A percentile compares a stretch with the other conserved stretches of the same genome.
Conservation (phyloP, 1,140 invertebrate genomes). For the Eubasilissa regina region DNA sequence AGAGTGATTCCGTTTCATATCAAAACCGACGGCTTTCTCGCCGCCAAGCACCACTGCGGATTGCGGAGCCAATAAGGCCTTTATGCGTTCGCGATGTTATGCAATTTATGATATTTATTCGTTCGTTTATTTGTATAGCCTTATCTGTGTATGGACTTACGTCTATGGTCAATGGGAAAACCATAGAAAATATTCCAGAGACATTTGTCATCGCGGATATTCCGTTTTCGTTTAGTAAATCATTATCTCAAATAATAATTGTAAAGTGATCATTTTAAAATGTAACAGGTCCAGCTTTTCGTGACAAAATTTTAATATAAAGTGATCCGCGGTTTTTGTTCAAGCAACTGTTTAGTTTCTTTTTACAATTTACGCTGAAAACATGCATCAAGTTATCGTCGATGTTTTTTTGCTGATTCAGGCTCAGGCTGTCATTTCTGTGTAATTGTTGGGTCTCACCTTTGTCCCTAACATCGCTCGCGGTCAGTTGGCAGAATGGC, state of each 20-base stretch:
- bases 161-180: background rate
- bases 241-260: background rate
- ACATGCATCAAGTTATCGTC: constrained; percentile 31
- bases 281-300: background rate
- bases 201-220: constrained; percentile 33
- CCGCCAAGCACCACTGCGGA: too few relatives aligned
- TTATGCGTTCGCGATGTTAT: too few relatives aligned
- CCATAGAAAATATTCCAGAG: background rate
- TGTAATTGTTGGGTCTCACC: constrained; percentile 37
- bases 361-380: constrained; percentile 20
- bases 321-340: background rate
- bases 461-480: constrained; percentile 6
- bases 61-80: too few relatives aligned
- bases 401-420: constrained; percentile 54
- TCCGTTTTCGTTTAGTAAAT: constrained; percentile 6
- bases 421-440: constrained; percentile 45
- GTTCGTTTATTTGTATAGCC: too few relatives aligned
- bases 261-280: constrained; percentile 7
- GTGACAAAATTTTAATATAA: background rate
- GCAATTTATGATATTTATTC: too few relatives aligned
- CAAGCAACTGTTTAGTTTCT: background rate
- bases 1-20: too few relatives aligned
- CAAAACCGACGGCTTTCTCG: too few relatives aligned
- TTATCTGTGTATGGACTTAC: too few relatives aligned
- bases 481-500: constrained; percentile 8